Conservation (phyloP, 2,113 vertebrate genomes). For the Telmatochromis brichardi region DNA sequence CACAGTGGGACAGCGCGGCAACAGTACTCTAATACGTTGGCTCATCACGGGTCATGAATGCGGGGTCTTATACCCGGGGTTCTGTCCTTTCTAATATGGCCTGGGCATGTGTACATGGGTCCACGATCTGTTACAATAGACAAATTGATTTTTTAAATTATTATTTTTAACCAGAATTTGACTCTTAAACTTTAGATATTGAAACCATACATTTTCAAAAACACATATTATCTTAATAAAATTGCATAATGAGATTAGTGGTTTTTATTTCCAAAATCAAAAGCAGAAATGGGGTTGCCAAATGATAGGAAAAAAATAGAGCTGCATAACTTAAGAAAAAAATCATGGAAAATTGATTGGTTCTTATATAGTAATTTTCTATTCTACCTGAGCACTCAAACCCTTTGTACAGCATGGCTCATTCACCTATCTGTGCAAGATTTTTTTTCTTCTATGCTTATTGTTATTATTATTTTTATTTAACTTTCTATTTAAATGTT, state of each 20-base stretch:
- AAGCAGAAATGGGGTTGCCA: not conserved
- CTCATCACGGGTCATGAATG: not conserved
- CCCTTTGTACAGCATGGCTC: not conserved
- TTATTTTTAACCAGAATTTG: not conserved
- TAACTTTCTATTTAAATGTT: not conserved
- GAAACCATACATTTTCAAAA: not conserved
- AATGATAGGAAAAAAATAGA: not conserved
- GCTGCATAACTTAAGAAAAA: not conserved
- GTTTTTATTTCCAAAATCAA: not conserved
- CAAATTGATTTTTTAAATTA: not conserved
- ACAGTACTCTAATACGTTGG: not conserved
- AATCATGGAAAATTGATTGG: not conserved
- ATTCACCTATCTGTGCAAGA: not conserved
- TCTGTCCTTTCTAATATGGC: not conserved
- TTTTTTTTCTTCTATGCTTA: not conserved
- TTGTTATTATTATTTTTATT: not conserved
- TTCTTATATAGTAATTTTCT: not conserved
- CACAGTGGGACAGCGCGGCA: conserved; percentile 24
- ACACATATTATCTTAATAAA: not conserved
- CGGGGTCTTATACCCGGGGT: not conserved
- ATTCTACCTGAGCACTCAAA: not conserved
- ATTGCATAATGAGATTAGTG: not conserved
- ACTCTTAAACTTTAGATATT: not conserved
- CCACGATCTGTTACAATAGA: not conserved
- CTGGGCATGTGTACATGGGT: not conserved